Evolutionary conservation across 2,888 invertebrate species (phyloP).

Genomic region (Hemithea aestivaria): DNA sequence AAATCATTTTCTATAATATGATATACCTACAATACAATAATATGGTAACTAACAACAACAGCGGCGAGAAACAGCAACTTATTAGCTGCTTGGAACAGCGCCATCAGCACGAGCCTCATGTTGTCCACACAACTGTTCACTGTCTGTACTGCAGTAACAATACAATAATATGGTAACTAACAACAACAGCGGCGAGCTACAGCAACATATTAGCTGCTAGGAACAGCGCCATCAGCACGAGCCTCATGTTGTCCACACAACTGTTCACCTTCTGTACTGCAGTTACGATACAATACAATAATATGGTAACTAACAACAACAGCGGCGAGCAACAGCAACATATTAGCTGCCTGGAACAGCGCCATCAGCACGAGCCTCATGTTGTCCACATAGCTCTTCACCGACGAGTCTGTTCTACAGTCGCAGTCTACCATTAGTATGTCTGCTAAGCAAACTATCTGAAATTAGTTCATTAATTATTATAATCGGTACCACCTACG

Average conservation of each 20-base stretch:
- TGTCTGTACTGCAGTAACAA: background rate
- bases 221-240: slow-evolving; percentile 42
- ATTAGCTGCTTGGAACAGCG: slow-evolving; percentile 54
- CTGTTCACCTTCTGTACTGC: slow-evolving; percentile 22
- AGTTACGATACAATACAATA: too few relatives aligned
- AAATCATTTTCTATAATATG: too few relatives aligned
- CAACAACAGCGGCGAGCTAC: slow-evolving; percentile 46
- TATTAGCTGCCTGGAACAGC: slow-evolving; percentile 53
- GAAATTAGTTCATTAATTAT: slow-evolving; percentile 4
- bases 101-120: slow-evolving; percentile 36
- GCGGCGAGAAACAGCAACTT: slow-evolving; percentile 47
- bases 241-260: slow-evolving; percentile 37
- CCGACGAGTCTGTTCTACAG: slow-evolving; percentile 11
- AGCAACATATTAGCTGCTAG: slow-evolving; percentile 53
- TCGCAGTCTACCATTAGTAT: slow-evolving; percentile 23
- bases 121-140: slow-evolving; percentile 35
- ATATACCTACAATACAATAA: too few relatives aligned
- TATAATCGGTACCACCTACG: too few relatives aligned
- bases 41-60: slow-evolving; percentile 50
- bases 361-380: slow-evolving; percentile 38
- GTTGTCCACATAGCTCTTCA: slow-evolving; percentile 35
- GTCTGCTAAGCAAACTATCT: slow-evolving; percentile 46
- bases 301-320: slow-evolving; percentile 52
- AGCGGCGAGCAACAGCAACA: slow-evolving; percentile 47
- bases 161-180: too few relatives aligned